Base-by-base conservation (phyloP, 2,888 invertebrate species). In the Calameuta idolon region DNA sequence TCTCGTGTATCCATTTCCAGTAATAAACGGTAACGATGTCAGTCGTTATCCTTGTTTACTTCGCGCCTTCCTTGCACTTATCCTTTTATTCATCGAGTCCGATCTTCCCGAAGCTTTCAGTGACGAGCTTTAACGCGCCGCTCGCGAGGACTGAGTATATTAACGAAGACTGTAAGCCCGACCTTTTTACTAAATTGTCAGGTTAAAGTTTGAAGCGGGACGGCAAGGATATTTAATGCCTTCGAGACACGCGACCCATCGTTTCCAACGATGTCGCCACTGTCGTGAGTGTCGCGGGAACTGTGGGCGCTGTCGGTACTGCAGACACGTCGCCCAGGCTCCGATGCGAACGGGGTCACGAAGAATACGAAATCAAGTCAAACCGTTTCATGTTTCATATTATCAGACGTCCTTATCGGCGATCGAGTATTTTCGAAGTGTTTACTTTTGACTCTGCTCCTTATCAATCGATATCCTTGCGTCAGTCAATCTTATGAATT, bases 191-290 rank as follows among this genome's bases (percentile, higher is more conserved):
- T 81, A 82, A 84, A 82, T 81, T 81, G 79, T 69, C 75, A 74
- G 79, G 75, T 83, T 80, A 76, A 77, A 73, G 73, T 75, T 76
- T 78, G 78, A 75, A 71, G 77, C 75, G 78, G 75, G 77, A 71
- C 69, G 79, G 76, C 77, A 76, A 74, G 77, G 78, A 82, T 84
- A 82, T 82, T 82, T 83, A 85, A 87, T 83, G 82, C 82, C 81
- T 77, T 77, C 37, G 68, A 69, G 80, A 83, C 84, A 85, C 85
- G 85, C 85, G 78, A 84, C 73, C 33, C 74, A 75, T 69, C 75
- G 76, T 34, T 69, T 55, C 34, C 31, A 40, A 73, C 33, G 71
- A 55, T 55, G 55, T 55, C 55, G 55, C 55, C 55, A 55, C 55
- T 55, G 23, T 55, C 55, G 55, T 23, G 55, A 55, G 55, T 55